A percentile compares a stretch with the other conserved stretches of the same genome.
Conservation (phyloP, 2,888 invertebrate species). For the Scaptomyza cyrtandrae region DNA sequence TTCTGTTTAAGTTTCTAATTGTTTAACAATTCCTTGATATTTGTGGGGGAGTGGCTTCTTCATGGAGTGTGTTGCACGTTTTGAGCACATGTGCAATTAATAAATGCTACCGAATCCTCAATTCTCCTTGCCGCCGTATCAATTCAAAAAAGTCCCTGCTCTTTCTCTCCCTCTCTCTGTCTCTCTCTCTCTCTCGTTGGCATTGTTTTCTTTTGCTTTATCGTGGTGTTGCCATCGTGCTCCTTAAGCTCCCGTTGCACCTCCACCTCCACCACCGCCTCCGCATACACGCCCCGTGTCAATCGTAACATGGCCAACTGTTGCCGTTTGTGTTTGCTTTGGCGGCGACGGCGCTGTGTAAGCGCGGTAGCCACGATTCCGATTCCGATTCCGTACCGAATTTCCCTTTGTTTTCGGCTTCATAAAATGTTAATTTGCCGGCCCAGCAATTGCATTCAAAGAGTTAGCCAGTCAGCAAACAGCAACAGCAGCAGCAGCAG, state of each 20-base stretch:
- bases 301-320: slow-evolving; percentile 35
- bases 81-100: slow-evolving; percentile 76
- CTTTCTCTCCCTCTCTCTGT: background rate
- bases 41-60: background rate
- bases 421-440: slow-evolving; percentile 80
- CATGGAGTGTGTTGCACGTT: slow-evolving; percentile 62
- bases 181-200: slow-evolving; percentile 13
- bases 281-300: slow-evolving; percentile 1
- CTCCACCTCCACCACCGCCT: background rate
- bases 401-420: slow-evolving; percentile 78
- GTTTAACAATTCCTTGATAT: background rate
- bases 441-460: slow-evolving; percentile 75
- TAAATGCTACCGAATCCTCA: slow-evolving; percentile 66
- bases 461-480: background rate
- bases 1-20: background rate
- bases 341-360: slow-evolving; percentile 73
- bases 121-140: slow-evolving; percentile 39
- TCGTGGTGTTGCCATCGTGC: slow-evolving; percentile 67
- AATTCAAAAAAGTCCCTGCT: slow-evolving; percentile 18
- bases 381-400: slow-evolving; percentile 69
- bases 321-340: slow-evolving; percentile 40
- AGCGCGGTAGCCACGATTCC: slow-evolving; percentile 81
- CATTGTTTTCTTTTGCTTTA: slow-evolving; percentile 67
- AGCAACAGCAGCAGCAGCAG: background rate
- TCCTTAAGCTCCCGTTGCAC: slow-evolving; percentile 1